Base-by-base conservation (phyloP, 2,797 vertebrate genomes). In the Falco cherrug region DNA sequence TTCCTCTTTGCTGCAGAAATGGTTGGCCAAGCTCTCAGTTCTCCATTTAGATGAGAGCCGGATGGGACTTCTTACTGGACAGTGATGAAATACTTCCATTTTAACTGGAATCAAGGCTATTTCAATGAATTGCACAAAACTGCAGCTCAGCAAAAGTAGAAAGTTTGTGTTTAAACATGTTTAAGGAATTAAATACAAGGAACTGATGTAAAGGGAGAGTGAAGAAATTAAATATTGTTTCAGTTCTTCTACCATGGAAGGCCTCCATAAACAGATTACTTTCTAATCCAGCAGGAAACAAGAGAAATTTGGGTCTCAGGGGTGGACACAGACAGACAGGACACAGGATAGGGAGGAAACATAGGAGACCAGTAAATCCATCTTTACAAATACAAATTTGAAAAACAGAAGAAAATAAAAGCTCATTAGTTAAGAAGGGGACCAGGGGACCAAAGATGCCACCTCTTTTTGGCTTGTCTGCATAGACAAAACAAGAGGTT, bases 41-140 rank as follows among this genome's bases (percentile, higher is more conserved):
- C 96, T 93, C 51, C 88, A 84, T 95, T 93, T 48, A 31, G 83
- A 65, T 4, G 18, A 59, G 47, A 64, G 90, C 79, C 11, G 39
- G 88, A 94, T 92, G 70, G 85, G 63, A 69, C 59, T 85, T 61
- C 67, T 93, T 69, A 95, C 94, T 82, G 95, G 84, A 87, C 24
- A 67, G 63, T 95, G 90, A 95, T 73, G 90, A 95, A 96, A 96
- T 51, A 79, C 47, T 96, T 88, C 95, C 93, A 87, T 90, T 82
- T 39, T 97, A 63, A 93, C 94, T 94, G 93, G 95, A 97, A 97
- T 35, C 3, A 3, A 93, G 74, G 81, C n/a, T 69, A 70, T 95
- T 93, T 92, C 77, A 3, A 56, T 0, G 13, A 93, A 88, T 84
- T 80, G 75, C 85, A 57, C 45, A 75, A 73, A 95, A 68, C 0